Conservation (phyloP, 2,113 vertebrate species). For the Pterocles gutturalis region DNA sequence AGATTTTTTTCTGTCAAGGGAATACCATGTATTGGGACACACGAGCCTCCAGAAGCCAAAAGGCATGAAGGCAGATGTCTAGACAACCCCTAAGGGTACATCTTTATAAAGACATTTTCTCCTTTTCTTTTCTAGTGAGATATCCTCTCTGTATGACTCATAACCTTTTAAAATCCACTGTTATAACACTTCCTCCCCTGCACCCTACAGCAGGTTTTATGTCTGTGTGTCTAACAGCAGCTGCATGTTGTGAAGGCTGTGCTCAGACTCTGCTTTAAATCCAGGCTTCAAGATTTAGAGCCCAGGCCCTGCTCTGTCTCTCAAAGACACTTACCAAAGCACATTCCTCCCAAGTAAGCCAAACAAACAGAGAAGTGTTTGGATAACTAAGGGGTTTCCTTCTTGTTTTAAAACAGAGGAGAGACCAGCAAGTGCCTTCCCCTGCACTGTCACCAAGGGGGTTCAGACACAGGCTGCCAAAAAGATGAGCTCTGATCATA, state of each 20-base stretch:
- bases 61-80: not conserved
- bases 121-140: not conserved
- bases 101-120: not conserved
- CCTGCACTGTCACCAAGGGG: not conserved
- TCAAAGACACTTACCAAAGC: constrained; percentile 4
- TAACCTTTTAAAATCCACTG: not conserved
- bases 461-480: not conserved
- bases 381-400: not conserved
- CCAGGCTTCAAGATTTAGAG: not conserved
- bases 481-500: not conserved
- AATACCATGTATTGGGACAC: not conserved
- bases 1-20: not conserved
- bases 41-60: not conserved
- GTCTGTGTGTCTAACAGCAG: not conserved
- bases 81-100: not conserved
- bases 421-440: not conserved
- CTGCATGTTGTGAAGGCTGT: not conserved
- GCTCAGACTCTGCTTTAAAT: not conserved
- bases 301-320: not conserved
- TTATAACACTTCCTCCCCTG: not conserved
- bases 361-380: constrained; percentile 13
- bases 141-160: not conserved
- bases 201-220: not conserved
- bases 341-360: constrained; percentile 1
- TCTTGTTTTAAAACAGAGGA: not conserved